Percentiles rank a stretch among this genome's conserved stretches.
Evolutionary conservation across 2,797 vertebrate species (phyloP).

Genomic region (Gorsachius magnificus): DNA sequence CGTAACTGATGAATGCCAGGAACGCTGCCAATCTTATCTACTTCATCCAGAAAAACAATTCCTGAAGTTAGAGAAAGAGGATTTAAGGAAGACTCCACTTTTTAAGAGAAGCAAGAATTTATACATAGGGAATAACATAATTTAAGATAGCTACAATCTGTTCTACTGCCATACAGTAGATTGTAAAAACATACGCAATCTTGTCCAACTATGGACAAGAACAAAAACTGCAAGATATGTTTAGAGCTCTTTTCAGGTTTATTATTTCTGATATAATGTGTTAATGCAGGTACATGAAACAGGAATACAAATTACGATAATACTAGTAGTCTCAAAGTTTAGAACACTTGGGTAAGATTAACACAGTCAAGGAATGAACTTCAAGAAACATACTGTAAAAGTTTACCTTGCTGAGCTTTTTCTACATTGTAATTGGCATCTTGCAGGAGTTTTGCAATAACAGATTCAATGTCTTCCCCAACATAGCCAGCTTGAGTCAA

Average conservation of each 20-base stretch:
- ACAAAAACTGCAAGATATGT: accelerated
- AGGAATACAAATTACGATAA: neutral
- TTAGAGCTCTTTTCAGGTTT: neutral
- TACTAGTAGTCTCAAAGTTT: neutral
- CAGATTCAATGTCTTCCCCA: slow-evolving; percentile 97
- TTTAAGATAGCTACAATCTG: neutral
- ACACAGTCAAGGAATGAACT: neutral
- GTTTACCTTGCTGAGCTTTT: slow-evolving; percentile 95
- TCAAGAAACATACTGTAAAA: neutral
- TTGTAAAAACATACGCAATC: accelerated
- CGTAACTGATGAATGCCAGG: slow-evolving; percentile 98
- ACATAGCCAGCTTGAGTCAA: slow-evolving; percentile 97
- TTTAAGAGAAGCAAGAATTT: slow-evolving; percentile 31
- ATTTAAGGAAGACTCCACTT: slow-evolving; percentile 44
- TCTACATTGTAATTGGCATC: slow-evolving; percentile 97
- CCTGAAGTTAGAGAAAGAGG: slow-evolving; percentile 74
- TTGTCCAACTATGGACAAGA: neutral
- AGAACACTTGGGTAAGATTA: neutral
- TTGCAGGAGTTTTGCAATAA: slow-evolving; percentile 95
- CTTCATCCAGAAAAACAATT: slow-evolving; percentile 99
- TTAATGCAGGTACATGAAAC: neutral
- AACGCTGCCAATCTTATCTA: slow-evolving; percentile 99
- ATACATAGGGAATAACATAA: neutral
- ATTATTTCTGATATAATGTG: neutral
- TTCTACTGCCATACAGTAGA: neutral